These are phyloP conservation scores for Murina feae DNA, from an alignment of 2,113 vertebrate genomes.

Conservation along the genomic window DNA sequence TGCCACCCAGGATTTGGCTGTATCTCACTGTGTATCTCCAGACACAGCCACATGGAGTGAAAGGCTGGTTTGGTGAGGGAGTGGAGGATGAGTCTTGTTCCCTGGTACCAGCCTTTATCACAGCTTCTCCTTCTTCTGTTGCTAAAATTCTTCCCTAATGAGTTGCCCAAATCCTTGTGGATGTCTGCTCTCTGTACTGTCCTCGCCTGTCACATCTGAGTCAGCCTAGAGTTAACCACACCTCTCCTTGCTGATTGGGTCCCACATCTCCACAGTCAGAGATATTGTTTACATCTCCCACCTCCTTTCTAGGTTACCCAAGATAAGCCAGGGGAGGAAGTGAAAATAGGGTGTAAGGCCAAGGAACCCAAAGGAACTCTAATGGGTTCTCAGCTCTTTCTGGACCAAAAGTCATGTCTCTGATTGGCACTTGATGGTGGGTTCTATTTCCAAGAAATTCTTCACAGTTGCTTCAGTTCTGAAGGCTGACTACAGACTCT, in stretches of 20 bases:
- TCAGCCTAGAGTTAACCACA: background rate
- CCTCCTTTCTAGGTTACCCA: background rate
- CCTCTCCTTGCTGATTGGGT: background rate
- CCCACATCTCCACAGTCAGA: background rate
- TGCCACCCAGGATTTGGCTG: background rate
- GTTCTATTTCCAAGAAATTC: background rate
- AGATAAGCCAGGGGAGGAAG: background rate
- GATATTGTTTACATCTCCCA: background rate
- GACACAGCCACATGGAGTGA: background rate
- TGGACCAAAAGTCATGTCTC: background rate
- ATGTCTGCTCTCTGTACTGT: background rate
- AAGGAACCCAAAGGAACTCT: background rate
- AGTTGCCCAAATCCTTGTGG: background rate
- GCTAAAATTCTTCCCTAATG: slow-evolving; percentile 3
- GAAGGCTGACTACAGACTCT: background rate
- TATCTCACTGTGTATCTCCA: background rate
- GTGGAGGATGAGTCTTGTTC: background rate
- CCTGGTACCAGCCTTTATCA: background rate
- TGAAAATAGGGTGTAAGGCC: background rate
- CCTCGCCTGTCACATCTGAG: background rate
- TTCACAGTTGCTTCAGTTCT: background rate
- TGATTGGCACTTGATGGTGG: background rate
- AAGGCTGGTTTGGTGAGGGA: background rate
- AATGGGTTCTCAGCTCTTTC: background rate
- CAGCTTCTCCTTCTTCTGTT: background rate